phyloP scores from a whole-genome alignment of 1,140 invertebrate species.

The Meloidogyne exigua region DNA sequence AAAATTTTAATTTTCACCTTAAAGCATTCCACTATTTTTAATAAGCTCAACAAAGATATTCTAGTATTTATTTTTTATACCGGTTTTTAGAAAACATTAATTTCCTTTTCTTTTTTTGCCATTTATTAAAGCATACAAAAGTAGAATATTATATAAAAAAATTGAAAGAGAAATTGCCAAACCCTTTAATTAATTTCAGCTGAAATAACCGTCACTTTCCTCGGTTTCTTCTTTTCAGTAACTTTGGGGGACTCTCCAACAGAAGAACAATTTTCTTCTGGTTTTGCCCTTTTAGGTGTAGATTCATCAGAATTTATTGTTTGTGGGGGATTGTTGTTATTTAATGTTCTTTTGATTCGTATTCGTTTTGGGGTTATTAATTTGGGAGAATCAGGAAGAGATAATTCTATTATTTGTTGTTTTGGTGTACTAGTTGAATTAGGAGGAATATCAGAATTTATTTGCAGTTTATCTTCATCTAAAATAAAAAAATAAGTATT shows the following conservation, averaged over 20 bases:
- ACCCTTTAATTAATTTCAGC: neutral
- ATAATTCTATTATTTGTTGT: neutral
- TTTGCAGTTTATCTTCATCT: neutral
- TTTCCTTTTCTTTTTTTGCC: neutral
- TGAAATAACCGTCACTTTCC: slow-evolving; percentile 7
- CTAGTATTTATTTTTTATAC: neutral
- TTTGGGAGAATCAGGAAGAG: slow-evolving; percentile 20
- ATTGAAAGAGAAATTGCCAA: neutral
- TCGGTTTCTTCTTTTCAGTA: slow-evolving; percentile 10
- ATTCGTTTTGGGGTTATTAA: neutral
- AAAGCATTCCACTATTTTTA: no score
- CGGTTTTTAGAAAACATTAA: neutral
- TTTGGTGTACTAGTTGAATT: neutral
- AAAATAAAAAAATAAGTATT: neutral
- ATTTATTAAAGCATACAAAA: neutral
- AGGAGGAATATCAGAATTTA: neutral
- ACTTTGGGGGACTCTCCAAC: neutral
- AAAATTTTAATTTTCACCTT: neutral
- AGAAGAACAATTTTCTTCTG: slow-evolving; percentile 4
- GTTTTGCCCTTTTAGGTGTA: neutral
- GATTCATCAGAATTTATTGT: neutral
- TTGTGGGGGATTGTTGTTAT: neutral
- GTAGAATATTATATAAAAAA: no score
- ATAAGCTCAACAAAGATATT: no score
- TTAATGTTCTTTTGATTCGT: neutral